Evolutionary conservation across 2,888 invertebrate species (phyloP), one percentile per base, ranked within the genome.

Genomic region (Ennomos erosarius): DNA sequence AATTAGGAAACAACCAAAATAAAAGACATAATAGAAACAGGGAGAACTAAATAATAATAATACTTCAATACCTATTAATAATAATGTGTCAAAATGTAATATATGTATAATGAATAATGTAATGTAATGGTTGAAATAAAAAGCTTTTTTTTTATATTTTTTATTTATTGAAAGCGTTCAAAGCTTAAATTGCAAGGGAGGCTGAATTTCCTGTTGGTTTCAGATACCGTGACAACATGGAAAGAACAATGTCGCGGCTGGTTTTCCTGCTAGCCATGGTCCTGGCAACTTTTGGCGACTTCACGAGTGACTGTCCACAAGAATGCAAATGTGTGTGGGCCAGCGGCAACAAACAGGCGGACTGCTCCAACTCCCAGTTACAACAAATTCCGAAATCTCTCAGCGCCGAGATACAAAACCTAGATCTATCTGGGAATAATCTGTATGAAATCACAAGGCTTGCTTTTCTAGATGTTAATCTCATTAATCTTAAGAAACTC

Each of bases 271-370:
- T 88, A 26, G 78, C 75, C 66, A 58, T 87, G 56, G 69, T 81
- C 53, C 66, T 85, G 42, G 75, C 79, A 16, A 78, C 85, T 9
- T 76, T 86, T 47, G 87, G 87, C 12, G 92, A 93, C 73, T 94
- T 94, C 83, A 92, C 93, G 52, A 90, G 90, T 35, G 93, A 94
- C 78, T 96, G 96, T 82, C 94, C 94, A 9, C 80, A 92, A 65
- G 91, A 92, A 56, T 98, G 98, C 90, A 95, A 95, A 76, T 98
- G 98, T 82, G 95, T 95, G 66, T 98, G 98, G 98, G 95, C 95
- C 34, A 95, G 95, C 60, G 97, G 98, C 8, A 97, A 96, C 82
- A 97, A 96, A 81, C 95, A 95, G 26, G 98, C 97, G 1, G 96
- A 97, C 70, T 98, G 98, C 82, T 94, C 94, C 36, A 92, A 93